Conservation (phyloP, 1,140 invertebrate genomes). For the Phenacoccus solenopsis region DNA sequence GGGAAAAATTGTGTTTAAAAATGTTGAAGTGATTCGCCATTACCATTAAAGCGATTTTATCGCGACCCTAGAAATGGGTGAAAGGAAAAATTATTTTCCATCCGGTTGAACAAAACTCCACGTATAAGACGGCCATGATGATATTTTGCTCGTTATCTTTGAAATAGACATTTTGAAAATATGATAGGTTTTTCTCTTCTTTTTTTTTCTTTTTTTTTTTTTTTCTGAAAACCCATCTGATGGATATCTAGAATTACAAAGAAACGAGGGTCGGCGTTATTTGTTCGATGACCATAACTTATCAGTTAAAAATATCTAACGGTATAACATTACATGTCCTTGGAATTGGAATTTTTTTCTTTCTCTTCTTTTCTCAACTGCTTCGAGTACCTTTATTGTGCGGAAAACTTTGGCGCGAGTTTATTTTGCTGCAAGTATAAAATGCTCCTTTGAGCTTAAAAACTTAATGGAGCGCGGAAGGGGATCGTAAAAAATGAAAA, state of each 20-base stretch:
- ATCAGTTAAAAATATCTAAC: constrained; percentile 3
- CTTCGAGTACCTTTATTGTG: neutral
- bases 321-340: neutral
- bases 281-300: neutral
- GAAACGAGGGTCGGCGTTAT: neutral
- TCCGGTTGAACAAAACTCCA: neutral
- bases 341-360: constrained; percentile 2
- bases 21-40: neutral
- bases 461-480: neutral
- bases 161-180: constrained; percentile 3
- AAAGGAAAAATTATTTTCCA: constrained; percentile 3
- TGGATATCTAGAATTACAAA: neutral
- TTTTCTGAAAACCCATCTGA: neutral
- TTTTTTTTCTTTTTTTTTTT: neutral
- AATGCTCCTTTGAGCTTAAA: constrained; percentile 1
- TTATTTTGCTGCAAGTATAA: neutral
- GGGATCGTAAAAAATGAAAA: neutral
- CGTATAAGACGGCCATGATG: constrained; percentile 1
- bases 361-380: too few relatives aligned
- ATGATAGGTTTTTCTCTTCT: neutral
- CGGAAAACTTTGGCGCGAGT: neutral
- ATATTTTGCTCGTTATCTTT: neutral
- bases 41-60: neutral
- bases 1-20: neutral
- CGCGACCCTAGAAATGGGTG: neutral